Base-by-base conservation (phyloP, 2,113 vertebrate genomes). In the Peromyscus leucopus region DNA sequence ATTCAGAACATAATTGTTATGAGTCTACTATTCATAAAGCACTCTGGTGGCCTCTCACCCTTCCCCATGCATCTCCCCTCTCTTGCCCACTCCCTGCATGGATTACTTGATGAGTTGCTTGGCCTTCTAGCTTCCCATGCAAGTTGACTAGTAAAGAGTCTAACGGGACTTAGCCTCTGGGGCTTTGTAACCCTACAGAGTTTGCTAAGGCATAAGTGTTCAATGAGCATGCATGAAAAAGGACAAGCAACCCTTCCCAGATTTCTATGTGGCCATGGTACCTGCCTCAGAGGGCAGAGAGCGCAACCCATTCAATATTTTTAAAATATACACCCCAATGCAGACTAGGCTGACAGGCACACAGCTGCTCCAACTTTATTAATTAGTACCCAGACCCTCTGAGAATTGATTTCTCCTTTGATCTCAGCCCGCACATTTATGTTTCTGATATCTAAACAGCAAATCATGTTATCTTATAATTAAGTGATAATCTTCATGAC, bases 381-480 rank as follows among this genome's bases (percentile, higher is more conserved):
- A 98, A 98, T 96, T 95, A 96, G 96, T 95, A 82, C 75, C 42
- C 88, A 96, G 96, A 97, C 51, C 90, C 97, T 98, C 97, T 87
- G 95, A 98, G 97, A 96, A 97, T 33, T 93, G 91, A 96, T 90
- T 96, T 95, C 80, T 42, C 95, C 94, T 98, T 96, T 98, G 92
- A 87, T 98, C 97, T 94, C 36, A 76, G 97, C 96, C 84, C 84
- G 75, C 33, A 39, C 97, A 89, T 96, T 98, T 97, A 86, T 97
- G 51, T 96, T 93, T 95, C 84, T 39, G 93, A 96, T 98, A 97
- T 94, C 94, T 95, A 98, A 97, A 16, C 46, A 96, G 93, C 78
- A 96, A 95, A 96, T 96, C 97, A 98, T 98, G 46, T 95, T 96
- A 98, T 96, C 97, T 98, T 98, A 98, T 97, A 98, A 97, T 97